A percentile compares a stretch with the other conserved stretches of the same genome.
phyloP scores from a whole-genome alignment of 2,113 vertebrate genomes.

The Larimichthys crocea region DNA sequence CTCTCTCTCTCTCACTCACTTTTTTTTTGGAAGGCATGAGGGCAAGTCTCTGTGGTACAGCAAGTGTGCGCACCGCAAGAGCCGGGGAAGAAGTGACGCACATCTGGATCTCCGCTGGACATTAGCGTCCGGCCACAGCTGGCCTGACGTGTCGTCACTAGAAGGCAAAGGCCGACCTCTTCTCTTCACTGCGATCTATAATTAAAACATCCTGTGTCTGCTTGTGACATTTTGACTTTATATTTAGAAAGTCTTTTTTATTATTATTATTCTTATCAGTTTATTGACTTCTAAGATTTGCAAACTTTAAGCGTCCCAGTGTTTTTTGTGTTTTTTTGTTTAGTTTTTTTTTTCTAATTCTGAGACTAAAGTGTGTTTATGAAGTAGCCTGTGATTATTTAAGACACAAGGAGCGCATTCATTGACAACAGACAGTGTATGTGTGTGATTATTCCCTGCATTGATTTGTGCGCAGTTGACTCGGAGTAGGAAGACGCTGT shows the following conservation, averaged over 20 bases:
- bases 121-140: conserved; percentile 74
- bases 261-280: neutral
- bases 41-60: conserved; percentile 56
- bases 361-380: neutral
- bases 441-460: conserved; percentile 29
- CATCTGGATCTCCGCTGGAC: conserved; percentile 80
- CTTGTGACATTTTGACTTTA: conserved; percentile 2
- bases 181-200: conserved; percentile 15
- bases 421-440: conserved; percentile 30
- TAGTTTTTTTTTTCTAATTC: neutral
- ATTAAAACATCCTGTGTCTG: neutral
- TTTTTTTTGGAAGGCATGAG: conserved; percentile 24
- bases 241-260: neutral
- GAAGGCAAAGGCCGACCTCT: conserved; percentile 36
- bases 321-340: neutral
- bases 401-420: conserved; percentile 25
- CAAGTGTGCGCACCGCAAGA: conserved; percentile 64
- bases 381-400: neutral
- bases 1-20: neutral
- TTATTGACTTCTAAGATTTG: neutral
- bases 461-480: conserved; percentile 56
- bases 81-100: conserved; percentile 79
- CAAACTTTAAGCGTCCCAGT: neutral
- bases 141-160: conserved; percentile 71
- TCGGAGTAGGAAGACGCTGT: neutral